Percentiles rank a stretch among this genome's conserved stretches.
These are phyloP conservation scores for Synchiropus splendidus DNA, from an alignment of 2,113 vertebrate genomes.

Conservation along the genomic window DNA sequence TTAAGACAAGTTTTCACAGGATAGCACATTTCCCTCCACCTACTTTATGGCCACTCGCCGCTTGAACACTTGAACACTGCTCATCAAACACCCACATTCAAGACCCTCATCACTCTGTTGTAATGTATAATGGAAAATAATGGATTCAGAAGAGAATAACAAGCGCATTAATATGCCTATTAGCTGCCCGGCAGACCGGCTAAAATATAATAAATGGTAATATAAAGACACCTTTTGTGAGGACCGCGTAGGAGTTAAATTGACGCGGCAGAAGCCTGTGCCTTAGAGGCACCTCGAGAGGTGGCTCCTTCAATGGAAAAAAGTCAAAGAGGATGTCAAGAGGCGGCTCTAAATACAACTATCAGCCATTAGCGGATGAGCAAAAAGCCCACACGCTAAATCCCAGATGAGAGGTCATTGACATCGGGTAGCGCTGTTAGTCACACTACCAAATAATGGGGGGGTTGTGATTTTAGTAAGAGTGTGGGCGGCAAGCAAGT, in stretches of 20 bases:
- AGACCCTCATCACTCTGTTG: conserved; percentile 12
- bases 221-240: background rate
- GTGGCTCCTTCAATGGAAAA: conserved; percentile 12
- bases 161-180: conserved; percentile 37
- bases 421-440: conserved; percentile 8
- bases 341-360: conserved; percentile 15
- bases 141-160: conserved; percentile 33
- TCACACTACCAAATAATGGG: too few species aligned
- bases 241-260: background rate
- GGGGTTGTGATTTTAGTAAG: too few species aligned
- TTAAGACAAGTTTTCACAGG: too few species aligned
- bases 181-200: conserved; percentile 15
- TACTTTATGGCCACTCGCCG: background rate
- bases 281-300: conserved; percentile 2
- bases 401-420: conserved; percentile 10
- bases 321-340: conserved; percentile 28
- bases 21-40: too few species aligned
- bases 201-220: too few species aligned
- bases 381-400: conserved; percentile 19
- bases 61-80: background rate
- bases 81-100: conserved; percentile 7
- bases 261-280: background rate
- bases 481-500: too few species aligned
- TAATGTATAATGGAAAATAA: conserved; percentile 28
- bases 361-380: conserved; percentile 14